Conservation (phyloP, 2,888 invertebrate species). For the Drosophila pegasa region DNA sequence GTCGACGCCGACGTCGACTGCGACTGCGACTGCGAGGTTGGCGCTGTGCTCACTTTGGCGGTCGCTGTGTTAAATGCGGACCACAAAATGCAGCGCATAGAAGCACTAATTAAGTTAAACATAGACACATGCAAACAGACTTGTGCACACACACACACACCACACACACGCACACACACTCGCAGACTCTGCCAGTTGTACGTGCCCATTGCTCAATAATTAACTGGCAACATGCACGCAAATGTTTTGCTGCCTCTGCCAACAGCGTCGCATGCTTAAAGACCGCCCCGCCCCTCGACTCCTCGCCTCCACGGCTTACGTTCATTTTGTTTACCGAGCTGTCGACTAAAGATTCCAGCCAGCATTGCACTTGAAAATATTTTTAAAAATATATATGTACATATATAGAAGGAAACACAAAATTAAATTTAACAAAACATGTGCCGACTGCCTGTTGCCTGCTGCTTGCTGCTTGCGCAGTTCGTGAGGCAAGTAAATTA, state of each 20-base stretch:
- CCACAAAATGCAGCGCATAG: slow-evolving; percentile 75
- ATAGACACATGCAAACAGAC: slow-evolving; percentile 76
- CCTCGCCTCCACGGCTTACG: not conserved
- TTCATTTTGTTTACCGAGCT: slow-evolving; percentile 44
- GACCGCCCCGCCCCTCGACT: not conserved
- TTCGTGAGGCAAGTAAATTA: slow-evolving; percentile 38
- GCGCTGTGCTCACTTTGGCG: slow-evolving; percentile 47
- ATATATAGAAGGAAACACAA: not conserved
- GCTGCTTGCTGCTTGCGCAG: not conserved
- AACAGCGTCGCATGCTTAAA: slow-evolving; percentile 3
- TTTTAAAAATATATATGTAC: not conserved
- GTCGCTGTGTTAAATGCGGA: slow-evolving; percentile 73
- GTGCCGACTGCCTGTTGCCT: not conserved
- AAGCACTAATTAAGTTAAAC: slow-evolving; percentile 79
- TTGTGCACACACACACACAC: slow-evolving; percentile 32
- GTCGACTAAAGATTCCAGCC: slow-evolving; percentile 42
- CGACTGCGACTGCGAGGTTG: slow-evolving; percentile 15
- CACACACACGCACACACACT: slow-evolving; percentile 24
- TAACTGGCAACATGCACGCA: slow-evolving; percentile 76
- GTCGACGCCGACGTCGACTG: slow-evolving; percentile 12
- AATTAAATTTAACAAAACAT: slow-evolving; percentile 1
- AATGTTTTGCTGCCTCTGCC: slow-evolving; percentile 45
- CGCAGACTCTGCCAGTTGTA: slow-evolving; percentile 45
- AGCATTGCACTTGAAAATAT: slow-evolving; percentile 73
- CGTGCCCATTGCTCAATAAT: slow-evolving; percentile 76